Percentiles rank a stretch among this genome's conserved stretches.
Evolutionary conservation across 1,140 invertebrate species (phyloP).

Genomic region (Neoseiulus cucumeris): DNA sequence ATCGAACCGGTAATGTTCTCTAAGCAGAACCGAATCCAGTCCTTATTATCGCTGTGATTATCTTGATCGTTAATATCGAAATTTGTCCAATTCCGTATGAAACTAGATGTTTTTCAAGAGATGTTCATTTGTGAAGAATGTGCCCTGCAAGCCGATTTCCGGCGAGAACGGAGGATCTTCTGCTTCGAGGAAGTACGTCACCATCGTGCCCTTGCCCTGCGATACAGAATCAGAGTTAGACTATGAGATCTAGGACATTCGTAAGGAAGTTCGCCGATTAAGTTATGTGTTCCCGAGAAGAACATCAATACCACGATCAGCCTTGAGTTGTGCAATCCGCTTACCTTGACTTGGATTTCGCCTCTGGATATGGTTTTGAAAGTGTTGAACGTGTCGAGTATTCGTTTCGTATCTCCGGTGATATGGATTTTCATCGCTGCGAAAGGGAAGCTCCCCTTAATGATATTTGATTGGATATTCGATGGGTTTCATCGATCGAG

Average conservation of each 20-base stretch:
- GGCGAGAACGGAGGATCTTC: constrained; percentile 14
- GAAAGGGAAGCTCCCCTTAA: too few relatives aligned
- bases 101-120: neutral
- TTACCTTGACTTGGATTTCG: constrained; percentile 9
- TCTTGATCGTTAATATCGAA: neutral
- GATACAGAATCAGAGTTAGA: neutral
- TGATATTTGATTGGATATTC: too few relatives aligned
- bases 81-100: neutral
- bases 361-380: constrained; percentile 2
- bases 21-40: too few relatives aligned
- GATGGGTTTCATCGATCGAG: too few relatives aligned
- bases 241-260: too few relatives aligned
- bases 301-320: too few relatives aligned
- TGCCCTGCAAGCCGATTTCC: constrained; percentile 6
- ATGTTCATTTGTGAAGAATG: constrained; percentile 3
- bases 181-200: constrained; percentile 21
- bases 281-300: too few relatives aligned
- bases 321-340: too few relatives aligned
- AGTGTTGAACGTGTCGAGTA: constrained; percentile 6
- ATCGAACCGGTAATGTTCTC: too few relatives aligned
- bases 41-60: too few relatives aligned
- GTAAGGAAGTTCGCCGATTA: too few relatives aligned
- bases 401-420: neutral
- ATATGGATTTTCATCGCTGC: constrained; percentile 3
- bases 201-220: constrained; percentile 22